Evolutionary conservation across 2,113 vertebrate genomes (phyloP).

Genomic region (Thamnaconus septentrionalis): DNA sequence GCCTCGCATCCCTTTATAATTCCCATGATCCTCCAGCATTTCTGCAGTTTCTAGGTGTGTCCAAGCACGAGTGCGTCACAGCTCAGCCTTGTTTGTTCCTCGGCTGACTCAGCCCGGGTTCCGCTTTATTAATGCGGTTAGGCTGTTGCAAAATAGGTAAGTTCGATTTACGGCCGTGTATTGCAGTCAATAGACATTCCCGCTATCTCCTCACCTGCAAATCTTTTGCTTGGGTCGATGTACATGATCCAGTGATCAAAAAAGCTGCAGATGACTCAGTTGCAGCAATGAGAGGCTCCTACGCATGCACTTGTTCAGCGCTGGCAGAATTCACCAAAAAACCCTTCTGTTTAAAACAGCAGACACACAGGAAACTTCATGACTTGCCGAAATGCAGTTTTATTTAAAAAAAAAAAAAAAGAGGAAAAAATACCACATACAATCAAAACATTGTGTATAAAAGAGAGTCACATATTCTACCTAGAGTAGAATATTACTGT

Average conservation of each 20-base stretch:
- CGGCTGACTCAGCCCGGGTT: slow-evolving; percentile 60
- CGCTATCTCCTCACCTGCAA: not conserved
- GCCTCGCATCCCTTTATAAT: slow-evolving; percentile 13
- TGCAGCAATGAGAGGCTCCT: not conserved
- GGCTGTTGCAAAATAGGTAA: slow-evolving; percentile 25
- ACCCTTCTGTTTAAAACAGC: not conserved
- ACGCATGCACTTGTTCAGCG: not conserved
- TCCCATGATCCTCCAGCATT: slow-evolving; percentile 33
- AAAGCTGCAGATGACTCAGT: slow-evolving; percentile 34
- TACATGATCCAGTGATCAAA: slow-evolving; percentile 11
- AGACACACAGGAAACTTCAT: not conserved
- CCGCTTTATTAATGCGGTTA: slow-evolving; percentile 43
- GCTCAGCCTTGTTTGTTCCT: slow-evolving; percentile 57
- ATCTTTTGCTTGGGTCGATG: slow-evolving; percentile 19
- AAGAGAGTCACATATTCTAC: slow-evolving; percentile 66
- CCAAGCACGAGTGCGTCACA: slow-evolving; percentile 47
- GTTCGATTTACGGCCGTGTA: slow-evolving; percentile 13
- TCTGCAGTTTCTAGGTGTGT: slow-evolving; percentile 64
- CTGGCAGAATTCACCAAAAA: not conserved
- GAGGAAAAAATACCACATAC: slow-evolving; percentile 30
- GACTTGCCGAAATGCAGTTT: slow-evolving; percentile 12
- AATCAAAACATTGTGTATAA: slow-evolving; percentile 68
- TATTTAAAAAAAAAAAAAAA: slow-evolving; percentile 57
- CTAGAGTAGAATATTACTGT: slow-evolving; percentile 52
- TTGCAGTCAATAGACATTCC: slow-evolving; percentile 1